Evolutionary conservation across 2,797 vertebrate genomes (phyloP), one percentile per base, ranked within the genome.

Genomic region (Phataginus tetradactyla): DNA sequence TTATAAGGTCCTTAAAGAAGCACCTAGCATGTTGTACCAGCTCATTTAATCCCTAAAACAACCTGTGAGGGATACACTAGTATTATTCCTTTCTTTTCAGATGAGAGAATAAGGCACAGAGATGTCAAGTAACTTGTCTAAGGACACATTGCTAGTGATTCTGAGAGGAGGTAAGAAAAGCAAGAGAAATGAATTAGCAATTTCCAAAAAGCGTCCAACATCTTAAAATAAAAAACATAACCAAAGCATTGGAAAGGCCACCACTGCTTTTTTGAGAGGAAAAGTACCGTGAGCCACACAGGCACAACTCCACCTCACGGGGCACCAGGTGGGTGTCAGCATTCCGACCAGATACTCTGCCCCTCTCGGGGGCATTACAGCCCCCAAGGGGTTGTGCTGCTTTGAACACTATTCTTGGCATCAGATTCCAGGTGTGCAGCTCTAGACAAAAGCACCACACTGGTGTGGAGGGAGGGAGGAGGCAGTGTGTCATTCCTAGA

Each of bases 311-410:
- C 21, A 0, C 21, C 4, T 0, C 57, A 2, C 15, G 2, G 21
- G 18, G 69, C 20, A 68, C 13, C 61, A 27, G 21, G 7, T 3
- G 17, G 32, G 20, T 12, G 4, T 32, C 12, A 1, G 53, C 25
- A 23, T 29, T 32, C 25, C 6, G 7, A 11, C 8, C 15, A 2
- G 32, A 0, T 1, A 17, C 4, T 8, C 0, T 0, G n/a, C 8
- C 5, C n/a, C 59, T 51, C 66, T 64, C 72, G 1, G 51, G 55
- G 32, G 69, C 7, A 1, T 4, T 53, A 42, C 25, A 5, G n/a
- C 53, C n/a, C 49, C 49, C 18, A 7, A 23, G 78, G 59, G 2
- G 25, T 5, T 5, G 4, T 3, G 0, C 2, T 1, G 27, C 53
- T 9, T 25, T 9, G 1, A 15, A 39, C 3, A 2, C n/a, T 20